A percentile compares a stretch with the other conserved stretches of the same genome.
phyloP scores from a whole-genome alignment of 2,797 vertebrate genomes.

The Phataginus tetradactyla region DNA sequence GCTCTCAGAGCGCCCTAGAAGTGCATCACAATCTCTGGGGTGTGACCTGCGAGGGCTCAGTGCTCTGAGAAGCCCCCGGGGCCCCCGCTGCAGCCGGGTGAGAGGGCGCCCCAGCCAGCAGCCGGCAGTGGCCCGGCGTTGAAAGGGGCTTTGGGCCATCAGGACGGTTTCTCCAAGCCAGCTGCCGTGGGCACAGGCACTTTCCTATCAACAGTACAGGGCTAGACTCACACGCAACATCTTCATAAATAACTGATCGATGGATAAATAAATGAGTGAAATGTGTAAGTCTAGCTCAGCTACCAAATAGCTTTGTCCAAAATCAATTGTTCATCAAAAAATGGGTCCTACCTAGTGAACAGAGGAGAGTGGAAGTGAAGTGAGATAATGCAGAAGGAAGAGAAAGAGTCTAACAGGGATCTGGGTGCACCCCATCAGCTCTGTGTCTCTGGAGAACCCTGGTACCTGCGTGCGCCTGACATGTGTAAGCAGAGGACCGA shows the following conservation, averaged over 20 bases:
- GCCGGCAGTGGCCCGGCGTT: accelerated
- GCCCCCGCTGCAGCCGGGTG: not conserved
- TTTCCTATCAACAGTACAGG: not conserved
- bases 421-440: too few relatives aligned
- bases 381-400: too few relatives aligned
- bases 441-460: not conserved
- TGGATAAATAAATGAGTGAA: not conserved
- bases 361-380: too few relatives aligned
- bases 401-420: accelerated
- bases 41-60: accelerated
- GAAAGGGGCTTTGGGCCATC: accelerated
- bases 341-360: not conserved
- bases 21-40: not conserved
- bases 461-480: accelerated
- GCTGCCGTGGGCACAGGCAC: not conserved
- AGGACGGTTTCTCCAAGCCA: too few relatives aligned
- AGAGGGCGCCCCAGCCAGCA: too few relatives aligned
- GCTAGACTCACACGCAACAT: not conserved
- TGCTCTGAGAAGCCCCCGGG: not conserved
- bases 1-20: too few relatives aligned
- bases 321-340: not conserved
- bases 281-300: not conserved
- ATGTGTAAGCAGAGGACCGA: accelerated
- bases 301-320: not conserved
- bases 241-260: not conserved